Evolutionary conservation across 2,797 vertebrate species (phyloP), one percentile per base, ranked within the genome.

Genomic region (Hyperoplus immaculatus): DNA sequence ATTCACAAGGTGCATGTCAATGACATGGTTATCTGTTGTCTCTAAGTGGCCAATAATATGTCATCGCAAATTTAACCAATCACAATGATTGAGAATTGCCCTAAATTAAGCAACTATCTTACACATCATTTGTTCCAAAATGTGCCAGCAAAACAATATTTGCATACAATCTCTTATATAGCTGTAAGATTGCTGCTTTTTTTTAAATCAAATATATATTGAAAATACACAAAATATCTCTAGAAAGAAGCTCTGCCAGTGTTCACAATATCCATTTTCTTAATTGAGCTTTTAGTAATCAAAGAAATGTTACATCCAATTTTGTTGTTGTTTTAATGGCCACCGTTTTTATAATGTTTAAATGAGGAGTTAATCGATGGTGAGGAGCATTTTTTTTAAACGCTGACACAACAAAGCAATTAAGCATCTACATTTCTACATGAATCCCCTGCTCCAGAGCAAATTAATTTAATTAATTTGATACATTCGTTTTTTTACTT

Each of bases 171-270:
- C 64, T 53, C 16, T 39, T 45, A n/a, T n/a, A n/a, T n/a, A 29
- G 15, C 16, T 36, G 10, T 11, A 43, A 4, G 21, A 6, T 6
- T 14, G 0, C 16, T 45, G 18, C n/a, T n/a, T 47, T 47, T 46
- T 70, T 73, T 29, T 29, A 29, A 29, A 29, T 29, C 29, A 29
- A 29, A 29, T 29, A 29, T 29, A 29, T 29, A 29, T 29, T 29
- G 29, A 29, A 29, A 29, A 29, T 18, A 51, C n/a, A 45, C 12
- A 6, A n/a, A 69, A 42, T 7, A 29, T 39, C 13, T 36, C 38
- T 38, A 21, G 15, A 62, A 4, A 55, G 62, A 18, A 51, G 57
- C 42, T 67, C 9, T 14, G 38, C 42, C 72, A 68, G 46, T 43
- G 41, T 16, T 67, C n/a, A 66, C 4, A 55, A 11, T 53, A 6